Evolutionary conservation across 1,140 invertebrate genomes (phyloP).

Genomic region (Pachypsylla venusta): DNA sequence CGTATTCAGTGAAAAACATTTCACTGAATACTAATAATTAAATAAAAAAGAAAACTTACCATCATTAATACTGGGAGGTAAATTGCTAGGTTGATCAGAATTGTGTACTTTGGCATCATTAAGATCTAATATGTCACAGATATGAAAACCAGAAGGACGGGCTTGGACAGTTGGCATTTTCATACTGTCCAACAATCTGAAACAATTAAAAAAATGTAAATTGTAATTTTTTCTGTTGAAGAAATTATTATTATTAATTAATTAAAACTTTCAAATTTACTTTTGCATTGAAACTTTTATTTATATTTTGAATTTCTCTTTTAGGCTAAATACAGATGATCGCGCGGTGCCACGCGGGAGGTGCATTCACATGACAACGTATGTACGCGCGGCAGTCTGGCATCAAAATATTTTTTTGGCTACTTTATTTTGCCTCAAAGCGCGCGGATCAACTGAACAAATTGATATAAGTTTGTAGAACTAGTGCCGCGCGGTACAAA

Average conservation of each 20-base stretch:
- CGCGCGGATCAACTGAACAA: too few relatives aligned
- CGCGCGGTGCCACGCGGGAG: too few relatives aligned
- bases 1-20: too few relatives aligned
- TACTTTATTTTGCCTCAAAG: too few relatives aligned
- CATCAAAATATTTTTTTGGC: too few relatives aligned
- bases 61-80: slow-evolving; percentile 2
- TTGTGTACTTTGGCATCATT: slow-evolving; percentile 31
- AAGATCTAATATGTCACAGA: slow-evolving; percentile 55
- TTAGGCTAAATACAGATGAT: slow-evolving; percentile 18
- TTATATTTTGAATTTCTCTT: slow-evolving; percentile 16
- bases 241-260: slow-evolving; percentile 11
- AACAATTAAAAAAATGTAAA: slow-evolving; percentile 26
- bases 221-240: not conserved
- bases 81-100: slow-evolving; percentile 14
- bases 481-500: too few relatives aligned
- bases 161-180: slow-evolving; percentile 41
- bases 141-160: slow-evolving; percentile 50
- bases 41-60: too few relatives aligned
- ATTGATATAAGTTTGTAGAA: too few relatives aligned
- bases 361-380: too few relatives aligned
- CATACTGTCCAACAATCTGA: slow-evolving; percentile 46
- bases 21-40: too few relatives aligned
- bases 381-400: too few relatives aligned
- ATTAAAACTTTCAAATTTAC: not conserved
- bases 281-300: not conserved